Conservation (phyloP, 2,797 vertebrate genomes). For the Tenualosa ilisha region DNA sequence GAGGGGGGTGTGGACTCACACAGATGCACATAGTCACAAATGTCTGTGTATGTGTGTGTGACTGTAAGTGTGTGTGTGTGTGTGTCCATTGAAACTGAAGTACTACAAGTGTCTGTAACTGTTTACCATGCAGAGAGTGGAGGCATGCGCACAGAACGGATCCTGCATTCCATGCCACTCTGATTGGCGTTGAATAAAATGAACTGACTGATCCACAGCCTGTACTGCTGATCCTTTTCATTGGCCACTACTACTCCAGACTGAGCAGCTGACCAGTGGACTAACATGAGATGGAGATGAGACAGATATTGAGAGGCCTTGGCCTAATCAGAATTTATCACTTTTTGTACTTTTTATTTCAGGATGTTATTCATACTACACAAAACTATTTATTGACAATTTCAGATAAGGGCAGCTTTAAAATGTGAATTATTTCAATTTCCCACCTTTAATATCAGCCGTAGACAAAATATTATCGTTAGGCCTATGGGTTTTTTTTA, state of each 20-base stretch:
- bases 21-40: constrained; percentile 22
- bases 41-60: constrained; percentile 32
- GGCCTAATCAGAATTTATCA: no score
- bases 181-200: constrained; percentile 79
- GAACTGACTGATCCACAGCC: constrained; percentile 56
- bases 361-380: no score
- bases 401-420: no score
- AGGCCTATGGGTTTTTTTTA: not conserved
- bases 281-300: no score
- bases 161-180: constrained; percentile 70
- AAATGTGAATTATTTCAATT: no score
- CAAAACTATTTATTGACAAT: no score
- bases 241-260: no score
- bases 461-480: not conserved
- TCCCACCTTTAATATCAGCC: no score
- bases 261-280: no score
- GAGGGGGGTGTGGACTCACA: constrained; percentile 7
- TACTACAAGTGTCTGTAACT: constrained; percentile 41
- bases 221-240: not conserved
- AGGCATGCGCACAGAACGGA: constrained; percentile 40
- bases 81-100: constrained; percentile 47
- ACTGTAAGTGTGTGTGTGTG: no score
- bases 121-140: constrained; percentile 63
- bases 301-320: no score
- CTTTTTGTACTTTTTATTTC: no score